Base-by-base conservation (phyloP, 2,888 invertebrate genomes). In the Calliopum simillimum region DNA sequence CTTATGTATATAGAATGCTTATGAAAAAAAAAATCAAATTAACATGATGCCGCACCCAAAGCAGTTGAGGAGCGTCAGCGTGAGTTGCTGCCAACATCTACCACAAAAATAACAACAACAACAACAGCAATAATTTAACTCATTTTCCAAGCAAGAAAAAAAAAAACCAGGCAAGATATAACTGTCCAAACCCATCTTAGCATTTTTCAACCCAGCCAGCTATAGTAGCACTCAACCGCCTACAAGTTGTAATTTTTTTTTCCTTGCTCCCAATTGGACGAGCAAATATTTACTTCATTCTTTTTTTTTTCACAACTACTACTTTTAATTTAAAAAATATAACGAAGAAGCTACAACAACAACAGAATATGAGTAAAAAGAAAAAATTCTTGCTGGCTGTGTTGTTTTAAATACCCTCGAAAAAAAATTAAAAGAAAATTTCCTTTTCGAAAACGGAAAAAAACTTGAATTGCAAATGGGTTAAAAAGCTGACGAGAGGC, bases 261-360 rank as follows among this genome's bases (percentile, higher is more conserved):
- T 12, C 66, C 53, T 33, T 16, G 44, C 56, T 77, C 81, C 77
- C 81, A 80, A 82, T 80, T 80, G 82, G 80, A 81, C 79, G 79
- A 78, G 78, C 79, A 81, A 82, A 82, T 81, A 80, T 82, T 80
- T 82, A 82, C 81, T 63, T 70, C 71, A 49, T 70, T 63, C 63
- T 71, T 56, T 69, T 71, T 73, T 75, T 73, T 77, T 75, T 69
- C 74, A 76, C 77, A 76, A 49, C 79, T 75, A 72, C 78, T 77
- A 76, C 78, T 82, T 82, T 81, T 82, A 81, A 81, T 80, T 80
- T 80, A 82, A 82, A 33, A 80, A 66, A 51, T 66, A 66, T 53
- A 66, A 68, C 16, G 41, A 64, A 41, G 51, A 21, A 53, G 43
- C 16, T 59, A 13, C 43, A 51, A 44, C 66, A 55, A 12, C 23